phyloP scores from a whole-genome alignment of 2,113 vertebrate species.

The Rhinichthys klamathensis region DNA sequence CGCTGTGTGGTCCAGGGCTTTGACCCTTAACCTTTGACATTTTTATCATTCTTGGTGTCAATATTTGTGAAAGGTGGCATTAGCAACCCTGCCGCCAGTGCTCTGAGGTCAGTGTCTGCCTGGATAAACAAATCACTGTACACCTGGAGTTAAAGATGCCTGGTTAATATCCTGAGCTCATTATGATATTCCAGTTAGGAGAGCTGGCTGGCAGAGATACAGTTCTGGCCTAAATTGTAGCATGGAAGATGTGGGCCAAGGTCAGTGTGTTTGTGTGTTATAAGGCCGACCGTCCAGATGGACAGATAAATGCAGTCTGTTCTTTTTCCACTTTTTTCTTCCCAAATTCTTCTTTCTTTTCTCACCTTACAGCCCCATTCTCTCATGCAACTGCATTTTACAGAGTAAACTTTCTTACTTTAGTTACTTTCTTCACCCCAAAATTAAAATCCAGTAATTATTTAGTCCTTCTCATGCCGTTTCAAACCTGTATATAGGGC shows the following conservation, averaged over 20 bases:
- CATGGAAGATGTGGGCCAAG: not conserved
- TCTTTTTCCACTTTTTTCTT: not conserved
- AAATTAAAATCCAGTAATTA: not conserved
- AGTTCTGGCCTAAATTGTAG: not conserved
- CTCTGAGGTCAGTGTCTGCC: not conserved
- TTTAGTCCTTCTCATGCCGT: not conserved
- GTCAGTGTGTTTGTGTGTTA: not conserved
- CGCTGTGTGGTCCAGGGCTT: not conserved
- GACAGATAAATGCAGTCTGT: slow-evolving; percentile 17
- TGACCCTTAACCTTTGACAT: slow-evolving; percentile 32
- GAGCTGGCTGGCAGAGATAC: not conserved
- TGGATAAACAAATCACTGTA: not conserved
- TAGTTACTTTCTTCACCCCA: not conserved
- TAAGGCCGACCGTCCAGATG: not conserved
- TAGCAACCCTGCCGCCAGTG: not conserved
- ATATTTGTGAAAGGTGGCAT: slow-evolving; percentile 18
- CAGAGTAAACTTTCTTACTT: not conserved
- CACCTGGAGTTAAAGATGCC: not conserved
- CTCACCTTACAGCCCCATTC: not conserved
- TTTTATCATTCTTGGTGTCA: slow-evolving; percentile 11
- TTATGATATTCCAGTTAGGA: not conserved
- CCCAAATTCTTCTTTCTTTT: not conserved
- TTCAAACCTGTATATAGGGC: not conserved
- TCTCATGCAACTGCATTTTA: not conserved
- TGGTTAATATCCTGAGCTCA: not conserved